These are phyloP conservation scores for Aulostomus chinensis DNA, from an alignment of 2,797 vertebrate species.

Conservation along the genomic window DNA sequence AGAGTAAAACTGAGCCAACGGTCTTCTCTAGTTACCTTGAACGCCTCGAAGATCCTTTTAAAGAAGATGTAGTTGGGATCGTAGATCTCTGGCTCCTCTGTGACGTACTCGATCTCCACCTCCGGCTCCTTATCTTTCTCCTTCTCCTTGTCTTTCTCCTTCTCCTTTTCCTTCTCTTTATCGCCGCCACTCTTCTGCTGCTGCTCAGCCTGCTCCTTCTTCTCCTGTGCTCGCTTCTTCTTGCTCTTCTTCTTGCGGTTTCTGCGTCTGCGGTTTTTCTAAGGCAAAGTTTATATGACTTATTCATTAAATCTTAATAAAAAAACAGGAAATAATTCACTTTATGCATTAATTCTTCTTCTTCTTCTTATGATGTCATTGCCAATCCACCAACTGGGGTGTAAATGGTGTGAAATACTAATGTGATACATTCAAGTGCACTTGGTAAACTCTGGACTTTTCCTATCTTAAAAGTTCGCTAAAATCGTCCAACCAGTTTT, in stretches of 20 bases:
- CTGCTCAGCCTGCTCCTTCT: constrained; percentile 78
- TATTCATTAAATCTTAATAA: no score
- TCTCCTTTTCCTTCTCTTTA: constrained; percentile 71
- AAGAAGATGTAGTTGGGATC: constrained; percentile 94
- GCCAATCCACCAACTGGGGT: no score
- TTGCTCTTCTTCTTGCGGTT: constrained; percentile 92
- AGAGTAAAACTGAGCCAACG: no score
- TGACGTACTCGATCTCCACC: constrained; percentile 92
- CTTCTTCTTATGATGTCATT: no score
- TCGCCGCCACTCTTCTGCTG: constrained; percentile 31
- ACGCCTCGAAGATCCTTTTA: constrained; percentile 93
- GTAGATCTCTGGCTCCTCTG: constrained; percentile 90
- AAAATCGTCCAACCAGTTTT: no score
- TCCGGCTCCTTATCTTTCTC: constrained; percentile 76
- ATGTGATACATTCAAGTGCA: no score
- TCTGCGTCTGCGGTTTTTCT: constrained; percentile 90
- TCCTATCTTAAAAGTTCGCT: no score
- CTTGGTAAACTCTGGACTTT: no score
- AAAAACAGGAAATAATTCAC: no score
- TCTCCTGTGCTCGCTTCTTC: constrained; percentile 75
- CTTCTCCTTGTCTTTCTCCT: constrained; percentile 65
- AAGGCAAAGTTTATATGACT: neutral
- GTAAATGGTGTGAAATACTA: no score
- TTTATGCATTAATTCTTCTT: no score
- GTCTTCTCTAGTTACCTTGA: constrained; percentile 81